Evolutionary conservation across 2,797 vertebrate genomes (phyloP).

Genomic region (Bovichtus variegatus): DNA sequence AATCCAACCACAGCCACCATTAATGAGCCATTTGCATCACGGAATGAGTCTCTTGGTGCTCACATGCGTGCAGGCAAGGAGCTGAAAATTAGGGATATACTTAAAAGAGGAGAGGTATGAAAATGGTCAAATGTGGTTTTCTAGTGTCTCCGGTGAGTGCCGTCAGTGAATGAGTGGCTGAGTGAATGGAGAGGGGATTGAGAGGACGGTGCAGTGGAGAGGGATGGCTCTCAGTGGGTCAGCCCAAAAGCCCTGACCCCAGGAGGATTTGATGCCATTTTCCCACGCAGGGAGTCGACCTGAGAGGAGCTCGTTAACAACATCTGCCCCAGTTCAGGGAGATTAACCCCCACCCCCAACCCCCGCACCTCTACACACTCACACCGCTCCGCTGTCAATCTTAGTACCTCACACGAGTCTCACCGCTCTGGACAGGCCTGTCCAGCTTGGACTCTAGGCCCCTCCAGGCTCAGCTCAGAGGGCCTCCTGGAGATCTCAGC

Average conservation of each 20-base stretch:
- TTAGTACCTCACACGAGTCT: constrained; percentile 66
- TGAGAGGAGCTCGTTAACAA: constrained; percentile 89
- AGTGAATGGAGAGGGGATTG: constrained; percentile 61
- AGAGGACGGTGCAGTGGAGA: constrained; percentile 72
- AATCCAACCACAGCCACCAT: constrained; percentile 77
- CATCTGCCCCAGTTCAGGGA: constrained; percentile 89
- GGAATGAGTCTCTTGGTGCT: constrained; percentile 64
- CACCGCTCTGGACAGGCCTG: constrained; percentile 63
- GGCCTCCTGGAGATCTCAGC: constrained; percentile 60
- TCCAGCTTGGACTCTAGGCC: constrained; percentile 50
- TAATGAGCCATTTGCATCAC: constrained; percentile 78
- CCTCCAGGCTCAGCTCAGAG: constrained; percentile 57
- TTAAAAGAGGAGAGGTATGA: constrained; percentile 28
- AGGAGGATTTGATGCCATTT: constrained; percentile 88
- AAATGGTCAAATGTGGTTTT: constrained; percentile 69
- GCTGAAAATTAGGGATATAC: constrained; percentile 35
- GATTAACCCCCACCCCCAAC: constrained; percentile 84
- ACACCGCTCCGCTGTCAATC: constrained; percentile 78
- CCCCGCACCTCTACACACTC: constrained; percentile 70
- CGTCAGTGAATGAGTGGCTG: constrained; percentile 55
- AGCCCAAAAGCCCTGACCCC: constrained; percentile 87
- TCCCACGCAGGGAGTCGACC: constrained; percentile 88
- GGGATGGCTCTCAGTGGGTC: constrained; percentile 85
- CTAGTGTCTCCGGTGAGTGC: constrained; percentile 57
- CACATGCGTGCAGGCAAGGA: constrained; percentile 51